Conservation (phyloP, 2,888 invertebrate genomes). For the Ochropacha duplaris region DNA sequence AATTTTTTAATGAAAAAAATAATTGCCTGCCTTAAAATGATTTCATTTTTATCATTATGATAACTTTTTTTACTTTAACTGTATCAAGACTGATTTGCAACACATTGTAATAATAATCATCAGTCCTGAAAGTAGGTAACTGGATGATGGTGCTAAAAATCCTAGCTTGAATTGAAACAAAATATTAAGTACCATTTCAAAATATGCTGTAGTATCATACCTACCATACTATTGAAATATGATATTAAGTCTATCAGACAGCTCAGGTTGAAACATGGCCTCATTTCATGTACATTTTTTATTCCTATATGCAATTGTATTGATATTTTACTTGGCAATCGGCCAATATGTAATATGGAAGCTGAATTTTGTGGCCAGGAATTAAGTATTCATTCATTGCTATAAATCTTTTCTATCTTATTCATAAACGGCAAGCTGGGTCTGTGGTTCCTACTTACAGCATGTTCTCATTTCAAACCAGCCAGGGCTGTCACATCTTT, state of each 20-base stretch:
- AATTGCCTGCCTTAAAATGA: no score
- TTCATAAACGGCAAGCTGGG: slow-evolving; percentile 47
- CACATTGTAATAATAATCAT: no score
- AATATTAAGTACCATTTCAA: no score
- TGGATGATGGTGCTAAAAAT: no score
- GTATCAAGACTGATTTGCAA: no score
- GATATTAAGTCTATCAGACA: neutral
- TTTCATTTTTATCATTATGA: no score
- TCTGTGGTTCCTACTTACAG: slow-evolving; percentile 19
- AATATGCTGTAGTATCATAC: no score
- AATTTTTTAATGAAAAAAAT: no score
- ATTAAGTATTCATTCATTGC: slow-evolving; percentile 70
- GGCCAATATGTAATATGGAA: slow-evolving; percentile 64
- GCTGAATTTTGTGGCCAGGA: slow-evolving; percentile 53
- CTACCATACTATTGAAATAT: neutral
- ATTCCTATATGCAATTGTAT: slow-evolving; percentile 56
- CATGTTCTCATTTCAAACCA: slow-evolving; percentile 43
- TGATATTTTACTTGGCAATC: slow-evolving; percentile 62
- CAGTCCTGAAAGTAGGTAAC: no score
- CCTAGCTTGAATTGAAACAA: no score
- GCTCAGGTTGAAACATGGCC: neutral
- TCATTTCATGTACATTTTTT: slow-evolving; percentile 28
- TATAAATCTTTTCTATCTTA: slow-evolving; percentile 71
- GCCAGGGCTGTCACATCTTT: slow-evolving; percentile 16
- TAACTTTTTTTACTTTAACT: no score